Conservation (phyloP, 2,888 invertebrate species). For the Acanthococcus lagerstroemiae region DNA sequence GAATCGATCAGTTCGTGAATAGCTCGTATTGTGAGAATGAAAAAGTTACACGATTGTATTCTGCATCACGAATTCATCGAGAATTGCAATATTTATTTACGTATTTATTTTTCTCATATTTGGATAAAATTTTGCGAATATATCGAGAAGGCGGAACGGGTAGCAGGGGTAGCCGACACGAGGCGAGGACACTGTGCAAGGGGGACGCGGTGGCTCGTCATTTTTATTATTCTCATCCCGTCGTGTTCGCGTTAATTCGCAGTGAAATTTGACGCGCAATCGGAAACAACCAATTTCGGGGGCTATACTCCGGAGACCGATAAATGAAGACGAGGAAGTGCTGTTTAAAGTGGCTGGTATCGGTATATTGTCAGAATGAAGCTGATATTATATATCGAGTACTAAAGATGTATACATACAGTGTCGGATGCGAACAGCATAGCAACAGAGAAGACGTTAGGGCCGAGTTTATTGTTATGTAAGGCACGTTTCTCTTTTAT, state of each 20-base stretch:
- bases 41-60: too few relatives aligned
- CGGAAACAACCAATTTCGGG: conserved; percentile 29
- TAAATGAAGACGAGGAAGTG: conserved; percentile 28
- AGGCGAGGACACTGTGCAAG: too few relatives aligned
- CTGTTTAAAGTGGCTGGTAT: conserved; percentile 24
- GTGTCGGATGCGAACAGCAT: conserved; percentile 29
- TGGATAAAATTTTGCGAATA: too few relatives aligned
- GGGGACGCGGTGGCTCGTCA: conserved; percentile 1
- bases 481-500: conserved; percentile 27
- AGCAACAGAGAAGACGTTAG: conserved; percentile 4
- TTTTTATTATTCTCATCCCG: conserved; percentile 28
- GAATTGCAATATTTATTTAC: too few relatives aligned
- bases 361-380: conserved; percentile 25
- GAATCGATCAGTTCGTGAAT: too few relatives aligned
- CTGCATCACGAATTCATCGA: too few relatives aligned
- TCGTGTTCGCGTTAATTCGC: conserved; percentile 28
- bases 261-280: conserved; percentile 29
- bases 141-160: too few relatives aligned
- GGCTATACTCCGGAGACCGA: conserved; percentile 28
- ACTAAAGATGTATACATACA: conserved; percentile 27
- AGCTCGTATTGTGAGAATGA: too few relatives aligned
- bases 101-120: too few relatives aligned
- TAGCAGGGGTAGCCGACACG: too few relatives aligned
- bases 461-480: conserved; percentile 17
- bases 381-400: conserved; percentile 27